phyloP scores from a whole-genome alignment of 2,113 vertebrate species.

The Corythaeola cristata region DNA sequence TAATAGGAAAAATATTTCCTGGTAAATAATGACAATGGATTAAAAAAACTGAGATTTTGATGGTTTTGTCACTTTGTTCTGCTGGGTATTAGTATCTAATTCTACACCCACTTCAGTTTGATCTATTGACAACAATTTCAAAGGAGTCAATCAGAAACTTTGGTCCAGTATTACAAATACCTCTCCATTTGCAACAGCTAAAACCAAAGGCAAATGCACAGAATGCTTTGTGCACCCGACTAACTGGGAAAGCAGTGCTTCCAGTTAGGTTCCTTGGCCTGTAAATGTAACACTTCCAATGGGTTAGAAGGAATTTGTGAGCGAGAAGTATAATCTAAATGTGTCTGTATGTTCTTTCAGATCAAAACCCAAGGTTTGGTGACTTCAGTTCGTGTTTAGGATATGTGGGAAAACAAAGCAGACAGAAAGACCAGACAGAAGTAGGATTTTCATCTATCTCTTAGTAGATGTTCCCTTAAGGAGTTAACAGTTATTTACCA shows the following conservation, averaged over 20 bases:
- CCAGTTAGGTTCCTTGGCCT: not conserved
- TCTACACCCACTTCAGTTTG: not conserved
- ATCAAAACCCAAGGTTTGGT: not conserved
- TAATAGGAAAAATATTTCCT: not conserved
- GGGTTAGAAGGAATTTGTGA: not conserved
- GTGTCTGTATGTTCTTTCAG: not conserved
- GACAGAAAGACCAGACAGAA: not conserved
- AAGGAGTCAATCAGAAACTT: not conserved
- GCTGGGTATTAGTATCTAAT: not conserved
- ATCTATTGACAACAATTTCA: not conserved
- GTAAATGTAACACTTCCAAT: not conserved
- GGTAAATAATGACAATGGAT: not conserved
- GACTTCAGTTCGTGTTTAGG: not conserved
- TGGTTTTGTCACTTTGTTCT: not conserved
- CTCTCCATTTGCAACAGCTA: not conserved
- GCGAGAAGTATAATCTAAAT: not conserved
- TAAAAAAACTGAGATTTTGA: not conserved
- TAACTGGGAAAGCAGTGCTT: not conserved
- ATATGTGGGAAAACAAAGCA: not conserved
- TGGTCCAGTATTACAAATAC: not conserved
- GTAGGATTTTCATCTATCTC: not conserved
- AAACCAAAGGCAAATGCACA: not conserved
- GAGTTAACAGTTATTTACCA: not conserved
- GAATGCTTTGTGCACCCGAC: not conserved
- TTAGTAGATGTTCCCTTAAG: not conserved